These are phyloP conservation scores for Phoebastria nigripes DNA, from an alignment of 2,797 vertebrate genomes.

Conservation along the genomic window DNA sequence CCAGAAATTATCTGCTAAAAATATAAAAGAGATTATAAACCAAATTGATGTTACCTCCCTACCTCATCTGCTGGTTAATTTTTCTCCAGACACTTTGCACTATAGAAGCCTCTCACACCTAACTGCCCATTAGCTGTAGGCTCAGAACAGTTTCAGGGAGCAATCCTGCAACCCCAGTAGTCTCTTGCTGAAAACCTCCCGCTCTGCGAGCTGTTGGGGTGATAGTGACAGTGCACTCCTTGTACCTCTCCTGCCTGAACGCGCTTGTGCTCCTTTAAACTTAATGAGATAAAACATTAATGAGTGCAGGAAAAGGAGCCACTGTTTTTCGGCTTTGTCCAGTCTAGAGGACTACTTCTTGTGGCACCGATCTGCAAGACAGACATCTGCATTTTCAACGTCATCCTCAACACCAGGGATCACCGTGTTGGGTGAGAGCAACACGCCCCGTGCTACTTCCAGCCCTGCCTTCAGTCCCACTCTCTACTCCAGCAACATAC, in stretches of 20 bases:
- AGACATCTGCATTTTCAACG: background rate
- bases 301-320: background rate
- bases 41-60: background rate
- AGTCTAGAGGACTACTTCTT: too few relatives aligned
- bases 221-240: accelerated
- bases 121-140: background rate
- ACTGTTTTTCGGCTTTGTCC: too few relatives aligned
- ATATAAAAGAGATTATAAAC: background rate
- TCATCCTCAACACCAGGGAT: background rate
- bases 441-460: background rate
- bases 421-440: accelerated
- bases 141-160: too few relatives aligned
- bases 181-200: background rate
- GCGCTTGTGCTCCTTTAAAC: too few relatives aligned
- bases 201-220: background rate
- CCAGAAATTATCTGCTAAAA: background rate
- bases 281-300: background rate
- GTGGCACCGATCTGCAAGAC: background rate
- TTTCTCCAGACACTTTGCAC: too few relatives aligned
- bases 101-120: background rate
- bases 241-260: background rate
- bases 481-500: background rate
- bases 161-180: background rate
- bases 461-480: background rate
- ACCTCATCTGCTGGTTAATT: background rate